Conservation (phyloP, 2,113 vertebrate genomes). For the Artemisiospiza belli region DNA sequence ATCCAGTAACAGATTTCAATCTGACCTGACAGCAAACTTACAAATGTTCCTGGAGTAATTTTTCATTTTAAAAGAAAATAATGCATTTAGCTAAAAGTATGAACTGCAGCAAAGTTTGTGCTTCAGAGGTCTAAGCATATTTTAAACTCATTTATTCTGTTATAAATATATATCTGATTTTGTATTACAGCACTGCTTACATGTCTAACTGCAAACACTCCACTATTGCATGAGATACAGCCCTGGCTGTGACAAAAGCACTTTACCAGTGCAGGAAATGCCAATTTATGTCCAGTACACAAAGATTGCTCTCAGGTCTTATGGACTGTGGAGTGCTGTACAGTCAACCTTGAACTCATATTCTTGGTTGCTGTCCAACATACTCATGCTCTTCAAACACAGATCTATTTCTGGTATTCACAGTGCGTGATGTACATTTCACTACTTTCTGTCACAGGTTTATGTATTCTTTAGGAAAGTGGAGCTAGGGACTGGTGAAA, state of each 20-base stretch:
- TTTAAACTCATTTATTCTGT: background rate
- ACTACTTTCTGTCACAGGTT: background rate
- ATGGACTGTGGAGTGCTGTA: background rate
- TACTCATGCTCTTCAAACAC: background rate
- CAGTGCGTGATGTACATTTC: background rate
- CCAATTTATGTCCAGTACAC: background rate
- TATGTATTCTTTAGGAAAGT: background rate
- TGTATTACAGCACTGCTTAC: background rate
- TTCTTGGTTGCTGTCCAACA: background rate
- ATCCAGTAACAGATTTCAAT: background rate
- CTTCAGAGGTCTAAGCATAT: background rate
- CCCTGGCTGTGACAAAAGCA: background rate
- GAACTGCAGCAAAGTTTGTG: background rate
- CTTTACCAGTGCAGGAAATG: background rate
- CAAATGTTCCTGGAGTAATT: background rate
- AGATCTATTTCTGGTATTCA: background rate
- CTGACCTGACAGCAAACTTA: background rate
- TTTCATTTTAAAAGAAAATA: background rate
- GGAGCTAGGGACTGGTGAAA: background rate
- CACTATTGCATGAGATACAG: background rate
- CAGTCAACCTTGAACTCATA: background rate
- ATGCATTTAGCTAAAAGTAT: background rate
- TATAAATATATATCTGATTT: background rate
- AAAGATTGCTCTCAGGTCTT: background rate
- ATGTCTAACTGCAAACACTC: background rate